These are phyloP conservation scores for Nemotelus pantherinus DNA, from an alignment of 2,888 invertebrate species.

Conservation along the genomic window DNA sequence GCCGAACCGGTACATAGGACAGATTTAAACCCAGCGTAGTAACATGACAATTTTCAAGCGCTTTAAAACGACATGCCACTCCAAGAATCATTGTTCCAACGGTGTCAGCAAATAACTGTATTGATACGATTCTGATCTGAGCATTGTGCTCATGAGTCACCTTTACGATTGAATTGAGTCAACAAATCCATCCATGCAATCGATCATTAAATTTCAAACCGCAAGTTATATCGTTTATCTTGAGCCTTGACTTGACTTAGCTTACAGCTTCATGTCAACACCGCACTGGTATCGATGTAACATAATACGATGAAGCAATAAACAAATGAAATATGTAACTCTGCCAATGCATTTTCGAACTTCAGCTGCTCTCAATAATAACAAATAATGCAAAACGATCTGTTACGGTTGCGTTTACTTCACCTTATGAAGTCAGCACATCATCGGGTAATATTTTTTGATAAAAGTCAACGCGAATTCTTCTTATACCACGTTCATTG, in stretches of 20 bases:
- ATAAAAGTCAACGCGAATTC: not conserved
- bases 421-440: not conserved
- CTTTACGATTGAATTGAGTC: no score
- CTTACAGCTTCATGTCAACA: not conserved
- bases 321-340: no score
- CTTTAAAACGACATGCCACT: no score
- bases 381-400: constrained; percentile 6
- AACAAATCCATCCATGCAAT: not conserved
- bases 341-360: not conserved
- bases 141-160: no score
- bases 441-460: constrained; percentile 8
- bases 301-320: no score
- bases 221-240: not conserved
- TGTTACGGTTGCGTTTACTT: not conserved
- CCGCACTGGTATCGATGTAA: not conserved
- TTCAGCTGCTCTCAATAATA: not conserved
- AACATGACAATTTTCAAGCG: no score
- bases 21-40: no score
- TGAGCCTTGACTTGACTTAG: not conserved
- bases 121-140: no score
- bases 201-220: constrained; percentile 2
- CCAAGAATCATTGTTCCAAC: no score
- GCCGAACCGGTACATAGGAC: no score
- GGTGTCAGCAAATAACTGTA: no score
- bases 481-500: not conserved